Evolutionary conservation across 53 echinoderm and acorn worm genomes (phyloP).

Genomic region (Crossaster papposus): DNA sequence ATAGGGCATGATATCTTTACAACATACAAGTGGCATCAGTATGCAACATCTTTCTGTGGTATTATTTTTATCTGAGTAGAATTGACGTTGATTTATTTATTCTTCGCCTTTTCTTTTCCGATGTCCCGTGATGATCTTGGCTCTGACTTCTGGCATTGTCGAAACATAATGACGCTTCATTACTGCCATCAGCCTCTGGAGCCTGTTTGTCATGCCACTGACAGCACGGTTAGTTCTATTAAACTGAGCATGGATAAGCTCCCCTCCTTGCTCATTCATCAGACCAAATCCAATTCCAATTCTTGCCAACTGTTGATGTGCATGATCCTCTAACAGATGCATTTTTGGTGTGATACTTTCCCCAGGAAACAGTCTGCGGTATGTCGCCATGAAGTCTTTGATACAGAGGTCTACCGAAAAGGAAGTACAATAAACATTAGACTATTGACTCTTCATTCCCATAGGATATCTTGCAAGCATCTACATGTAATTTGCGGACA

Average conservation of each 20-base stretch:
- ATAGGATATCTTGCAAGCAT: no score
- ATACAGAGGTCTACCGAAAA: constrained; percentile 9
- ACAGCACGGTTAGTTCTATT: constrained; percentile 15
- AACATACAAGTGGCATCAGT: no score
- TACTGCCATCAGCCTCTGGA: constrained; percentile 10
- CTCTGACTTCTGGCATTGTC: constrained; percentile 10
- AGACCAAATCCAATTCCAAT: constrained; percentile 59
- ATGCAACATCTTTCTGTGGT: no score
- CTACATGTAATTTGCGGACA: no score
- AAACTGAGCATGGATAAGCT: constrained; percentile 33
- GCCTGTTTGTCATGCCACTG: constrained; percentile 2
- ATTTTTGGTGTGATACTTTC: constrained; percentile 56
- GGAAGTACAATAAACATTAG: no score
- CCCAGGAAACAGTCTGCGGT: constrained; percentile 21
- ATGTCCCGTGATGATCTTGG: neutral
- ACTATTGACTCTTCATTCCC: no score
- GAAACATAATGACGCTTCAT: constrained; percentile 25
- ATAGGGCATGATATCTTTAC: no score
- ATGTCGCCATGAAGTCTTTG: constrained; percentile 32
- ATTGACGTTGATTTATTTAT: no score
- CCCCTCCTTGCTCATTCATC: constrained; percentile 51
- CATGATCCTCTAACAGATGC: constrained; percentile 62
- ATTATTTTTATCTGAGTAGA: no score
- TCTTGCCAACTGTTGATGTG: constrained; percentile 1
- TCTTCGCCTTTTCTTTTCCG: constrained; percentile 23